Evolutionary conservation across 35 echinoderm and acorn worm genomes (phyloP).

Genomic region (Antedon bifida): DNA sequence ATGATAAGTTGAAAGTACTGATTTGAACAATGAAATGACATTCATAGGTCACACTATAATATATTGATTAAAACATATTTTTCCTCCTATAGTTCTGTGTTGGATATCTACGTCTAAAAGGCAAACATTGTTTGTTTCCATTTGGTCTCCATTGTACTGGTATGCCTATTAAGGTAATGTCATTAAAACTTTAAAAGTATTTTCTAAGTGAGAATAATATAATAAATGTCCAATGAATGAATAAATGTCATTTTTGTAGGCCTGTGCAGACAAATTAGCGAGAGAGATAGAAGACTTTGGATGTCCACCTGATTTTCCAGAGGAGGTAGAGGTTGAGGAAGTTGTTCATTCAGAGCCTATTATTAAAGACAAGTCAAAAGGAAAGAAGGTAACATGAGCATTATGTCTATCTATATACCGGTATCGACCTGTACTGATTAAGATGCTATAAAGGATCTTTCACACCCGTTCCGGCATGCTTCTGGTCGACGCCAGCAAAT

Average conservation of each 20-base stretch:
- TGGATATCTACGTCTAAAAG: conserved; percentile 82
- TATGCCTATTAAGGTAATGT: conserved; percentile 96
- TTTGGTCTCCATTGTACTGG: conserved; percentile 97
- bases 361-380: conserved; percentile 78
- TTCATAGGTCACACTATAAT: no score
- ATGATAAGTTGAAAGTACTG: background rate
- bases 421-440: no score
- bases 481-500: no score
- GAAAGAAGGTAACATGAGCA: conserved; percentile 70
- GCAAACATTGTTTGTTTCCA: conserved; percentile 71
- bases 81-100: conserved; percentile 53
- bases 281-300: conserved; percentile 86
- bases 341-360: conserved; percentile 7
- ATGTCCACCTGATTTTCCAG: conserved; percentile 66
- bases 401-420: background rate
- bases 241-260: no score
- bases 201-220: no score
- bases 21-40: no score
- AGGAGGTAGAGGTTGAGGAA: conserved; percentile 19
- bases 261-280: conserved; percentile 93
- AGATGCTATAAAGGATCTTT: no score
- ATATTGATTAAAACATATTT: no score
- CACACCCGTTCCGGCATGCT: no score
- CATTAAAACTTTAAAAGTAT: background rate
- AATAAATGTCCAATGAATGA: no score